phyloP scores from a whole-genome alignment of 2,113 vertebrate species.

The Diphyllodes magnificus region DNA sequence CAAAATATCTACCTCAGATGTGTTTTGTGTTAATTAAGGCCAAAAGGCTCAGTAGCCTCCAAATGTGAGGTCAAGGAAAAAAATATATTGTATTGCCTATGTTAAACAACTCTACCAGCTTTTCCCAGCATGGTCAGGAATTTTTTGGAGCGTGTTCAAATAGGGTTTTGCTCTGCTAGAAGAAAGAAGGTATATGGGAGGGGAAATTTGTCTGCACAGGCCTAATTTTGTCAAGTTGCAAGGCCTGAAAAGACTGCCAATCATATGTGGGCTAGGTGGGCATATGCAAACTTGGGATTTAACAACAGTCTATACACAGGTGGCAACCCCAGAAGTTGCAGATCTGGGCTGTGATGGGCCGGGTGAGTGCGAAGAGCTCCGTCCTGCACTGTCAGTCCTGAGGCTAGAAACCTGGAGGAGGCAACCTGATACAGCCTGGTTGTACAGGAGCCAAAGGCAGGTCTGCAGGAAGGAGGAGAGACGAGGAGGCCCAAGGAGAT shows the following conservation, averaged over 20 bases:
- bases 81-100: not conserved
- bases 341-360: not conserved
- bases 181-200: not conserved
- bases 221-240: not conserved
- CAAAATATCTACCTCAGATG: not conserved
- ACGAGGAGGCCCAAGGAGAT: not conserved
- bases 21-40: not conserved
- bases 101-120: not conserved
- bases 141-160: not conserved
- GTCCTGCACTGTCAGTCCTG: not conserved
- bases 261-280: not conserved
- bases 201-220: not conserved
- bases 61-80: not conserved
- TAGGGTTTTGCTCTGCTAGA: not conserved
- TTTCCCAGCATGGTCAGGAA: not conserved
- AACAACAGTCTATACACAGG: not conserved
- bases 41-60: not conserved
- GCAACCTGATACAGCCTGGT: not conserved
- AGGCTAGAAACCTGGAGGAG: not conserved
- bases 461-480: not conserved
- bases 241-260: not conserved
- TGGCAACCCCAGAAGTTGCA: not conserved
- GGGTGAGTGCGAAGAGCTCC: not conserved
- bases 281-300: not conserved
- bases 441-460: not conserved